A percentile compares a stretch with the other conserved stretches of the same genome.
Conservation (phyloP, 1,140 invertebrate species). For the Drosophila repleta region DNA sequence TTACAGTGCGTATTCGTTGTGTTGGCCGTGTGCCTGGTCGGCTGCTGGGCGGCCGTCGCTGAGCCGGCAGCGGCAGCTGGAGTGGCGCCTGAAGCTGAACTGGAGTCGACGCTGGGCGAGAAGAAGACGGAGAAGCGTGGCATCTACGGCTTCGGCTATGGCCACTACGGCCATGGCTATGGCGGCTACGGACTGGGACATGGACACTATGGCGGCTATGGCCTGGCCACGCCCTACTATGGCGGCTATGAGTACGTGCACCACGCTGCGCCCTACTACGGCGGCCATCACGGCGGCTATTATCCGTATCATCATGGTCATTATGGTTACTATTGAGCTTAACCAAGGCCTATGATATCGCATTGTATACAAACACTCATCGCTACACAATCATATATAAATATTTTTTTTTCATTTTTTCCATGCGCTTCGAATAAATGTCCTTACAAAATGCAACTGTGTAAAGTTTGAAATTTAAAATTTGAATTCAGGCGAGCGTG, state of each 20-base stretch:
- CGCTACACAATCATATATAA: constrained; percentile 30
- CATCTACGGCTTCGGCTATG: constrained; percentile 75
- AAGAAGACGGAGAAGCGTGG: constrained; percentile 79
- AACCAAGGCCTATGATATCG: not conserved
- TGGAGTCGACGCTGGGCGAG: constrained; percentile 43
- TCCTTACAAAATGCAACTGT: constrained; percentile 13
- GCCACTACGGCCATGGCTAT: constrained; percentile 56
- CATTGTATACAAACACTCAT: constrained; percentile 30
- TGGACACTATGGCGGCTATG: constrained; percentile 50
- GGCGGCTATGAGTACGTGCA: constrained; percentile 61
- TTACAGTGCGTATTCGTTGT: constrained; percentile 64
- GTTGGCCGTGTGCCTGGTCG: constrained; percentile 54
- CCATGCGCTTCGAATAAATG: constrained; percentile 38
- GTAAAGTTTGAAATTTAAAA: constrained; percentile 10
- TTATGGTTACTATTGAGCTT: constrained; percentile 65
- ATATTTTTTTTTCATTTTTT: constrained; percentile 27
- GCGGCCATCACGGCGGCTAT: constrained; percentile 63
- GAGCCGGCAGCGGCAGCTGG: constrained; percentile 45
- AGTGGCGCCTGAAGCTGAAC: constrained; percentile 20
- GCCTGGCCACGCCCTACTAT: constrained; percentile 63
- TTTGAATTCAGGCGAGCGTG: constrained; percentile 11
- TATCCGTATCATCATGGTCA: constrained; percentile 76
- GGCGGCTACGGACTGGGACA: constrained; percentile 54
- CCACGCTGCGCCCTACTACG: constrained; percentile 64
- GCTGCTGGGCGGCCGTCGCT: constrained; percentile 57